Evolutionary conservation across 2,888 invertebrate species (phyloP), one percentile per base, ranked within the genome.

Genomic region (Cosmorhoe ocellata): DNA sequence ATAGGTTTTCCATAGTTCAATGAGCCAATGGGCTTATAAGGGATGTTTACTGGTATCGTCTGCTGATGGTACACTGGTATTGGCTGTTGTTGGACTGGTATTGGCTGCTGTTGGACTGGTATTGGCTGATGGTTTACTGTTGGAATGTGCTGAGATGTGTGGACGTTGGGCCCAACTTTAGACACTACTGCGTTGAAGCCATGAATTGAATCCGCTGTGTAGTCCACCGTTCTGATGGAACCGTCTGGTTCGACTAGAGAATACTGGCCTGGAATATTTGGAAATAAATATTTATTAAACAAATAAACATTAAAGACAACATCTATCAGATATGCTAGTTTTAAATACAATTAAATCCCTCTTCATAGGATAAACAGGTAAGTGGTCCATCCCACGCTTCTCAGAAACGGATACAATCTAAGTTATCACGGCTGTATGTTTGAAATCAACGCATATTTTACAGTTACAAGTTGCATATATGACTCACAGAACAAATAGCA

Each of bases 101-200:
- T 18, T 18, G 18, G 50, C 0, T 63, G 60, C 13, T 52, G 51
- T 24, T 36, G 36, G 26, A 48, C 48, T 14, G 40, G 41, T 2
- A 44, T 18, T 18, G 18, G 50, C 0, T 63, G 60, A 13, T 52
- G 51, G 26, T 36, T 36, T 26, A 48, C 48, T 14, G 40, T n/a
- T n/a, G n/a, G 41, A 1, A 44, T 34, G 14, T 47, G 49, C 3
- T 44, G 48, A 0, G 53, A 65, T 0, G 76, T 64, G 54, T 92
- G 92, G 10, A 91, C 64, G 40, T 79, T 84, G 0, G 92, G 92
- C 0, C 82, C 89, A 11, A 81, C 78, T 67, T 91, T 92, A 0
- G 91, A 89, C 0, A 92, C 92, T 0, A 91, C 84, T 0, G 92
- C 92, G 58, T 92, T 91, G 71, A 92, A 92, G 6, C 93, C 92